A percentile compares a stretch with the other conserved stretches of the same genome.
Evolutionary conservation across 2,888 invertebrate genomes (phyloP).

Genomic region (Hypercompe scribonia): DNA sequence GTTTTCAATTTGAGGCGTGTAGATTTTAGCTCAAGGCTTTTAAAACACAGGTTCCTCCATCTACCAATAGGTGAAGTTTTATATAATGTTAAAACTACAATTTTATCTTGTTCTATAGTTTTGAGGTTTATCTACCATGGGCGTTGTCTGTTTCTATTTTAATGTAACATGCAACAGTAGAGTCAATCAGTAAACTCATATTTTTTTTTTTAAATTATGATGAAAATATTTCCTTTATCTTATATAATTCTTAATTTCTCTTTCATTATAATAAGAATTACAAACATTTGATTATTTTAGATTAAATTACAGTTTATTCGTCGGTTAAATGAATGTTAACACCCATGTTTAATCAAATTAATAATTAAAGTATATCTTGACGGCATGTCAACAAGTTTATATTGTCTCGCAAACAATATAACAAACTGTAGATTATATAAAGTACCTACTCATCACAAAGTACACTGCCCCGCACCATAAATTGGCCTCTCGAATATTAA

Average conservation of each 20-base stretch:
- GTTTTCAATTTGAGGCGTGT: too few relatives aligned
- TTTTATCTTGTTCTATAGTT: neutral
- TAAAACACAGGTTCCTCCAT: neutral
- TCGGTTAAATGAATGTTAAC: conserved; percentile 11
- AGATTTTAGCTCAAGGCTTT: too few relatives aligned
- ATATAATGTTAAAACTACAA: neutral
- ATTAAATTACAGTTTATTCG: neutral
- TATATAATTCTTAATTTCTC: neutral
- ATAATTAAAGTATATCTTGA: conserved; percentile 43
- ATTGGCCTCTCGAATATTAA: conserved; percentile 4
- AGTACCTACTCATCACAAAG: conserved; percentile 49
- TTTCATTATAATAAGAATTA: neutral
- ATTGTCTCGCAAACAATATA: conserved; percentile 68
- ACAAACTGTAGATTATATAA: conserved; percentile 60
- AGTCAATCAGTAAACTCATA: too few relatives aligned
- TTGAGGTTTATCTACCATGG: too few relatives aligned
- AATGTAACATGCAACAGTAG: too few relatives aligned
- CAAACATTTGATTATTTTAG: neutral
- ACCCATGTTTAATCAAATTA: conserved; percentile 43
- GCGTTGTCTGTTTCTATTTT: too few relatives aligned
- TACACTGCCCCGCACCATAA: conserved; percentile 57
- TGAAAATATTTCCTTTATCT: neutral
- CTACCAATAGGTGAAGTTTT: too few relatives aligned
- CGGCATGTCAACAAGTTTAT: conserved; percentile 67
- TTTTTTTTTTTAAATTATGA: neutral